Evolutionary conservation across 2,113 vertebrate species (phyloP).

Genomic region (Madoqua kirkii): DNA sequence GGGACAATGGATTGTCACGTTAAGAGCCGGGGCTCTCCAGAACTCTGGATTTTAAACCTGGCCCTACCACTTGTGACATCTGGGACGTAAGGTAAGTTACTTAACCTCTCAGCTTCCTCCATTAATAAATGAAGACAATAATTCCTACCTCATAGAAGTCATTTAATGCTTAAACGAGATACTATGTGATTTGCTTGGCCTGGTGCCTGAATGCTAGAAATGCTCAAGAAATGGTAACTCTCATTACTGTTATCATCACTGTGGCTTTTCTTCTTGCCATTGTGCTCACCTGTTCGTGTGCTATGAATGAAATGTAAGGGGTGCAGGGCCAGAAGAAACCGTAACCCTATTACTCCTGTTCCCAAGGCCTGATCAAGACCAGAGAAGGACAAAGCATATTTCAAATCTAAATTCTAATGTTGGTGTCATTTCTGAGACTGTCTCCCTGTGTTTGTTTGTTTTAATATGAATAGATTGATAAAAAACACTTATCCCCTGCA

Average conservation of each 20-base stretch:
- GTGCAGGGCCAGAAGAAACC: background rate
- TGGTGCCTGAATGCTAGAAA: background rate
- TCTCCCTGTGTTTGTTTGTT: background rate
- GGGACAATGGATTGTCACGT: background rate
- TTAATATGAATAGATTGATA: background rate
- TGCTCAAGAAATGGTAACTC: background rate
- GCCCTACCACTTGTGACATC: background rate
- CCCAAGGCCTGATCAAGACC: background rate
- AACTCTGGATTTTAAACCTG: background rate
- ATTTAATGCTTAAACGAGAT: background rate
- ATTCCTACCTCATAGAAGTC: background rate
- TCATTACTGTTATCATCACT: no score
- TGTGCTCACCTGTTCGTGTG: background rate
- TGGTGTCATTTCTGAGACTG: background rate
- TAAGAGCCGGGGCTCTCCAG: background rate
- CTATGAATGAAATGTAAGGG: background rate
- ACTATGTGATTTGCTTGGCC: background rate
- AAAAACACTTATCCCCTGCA: background rate
- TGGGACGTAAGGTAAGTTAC: background rate
- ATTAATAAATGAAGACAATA: background rate
- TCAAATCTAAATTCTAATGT: background rate
- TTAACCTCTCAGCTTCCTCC: background rate
- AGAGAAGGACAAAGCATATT: background rate
- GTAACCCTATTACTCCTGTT: background rate
- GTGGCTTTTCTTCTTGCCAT: background rate